Conservation (phyloP, 2,113 vertebrate species). For the Phainopepla nitens region DNA sequence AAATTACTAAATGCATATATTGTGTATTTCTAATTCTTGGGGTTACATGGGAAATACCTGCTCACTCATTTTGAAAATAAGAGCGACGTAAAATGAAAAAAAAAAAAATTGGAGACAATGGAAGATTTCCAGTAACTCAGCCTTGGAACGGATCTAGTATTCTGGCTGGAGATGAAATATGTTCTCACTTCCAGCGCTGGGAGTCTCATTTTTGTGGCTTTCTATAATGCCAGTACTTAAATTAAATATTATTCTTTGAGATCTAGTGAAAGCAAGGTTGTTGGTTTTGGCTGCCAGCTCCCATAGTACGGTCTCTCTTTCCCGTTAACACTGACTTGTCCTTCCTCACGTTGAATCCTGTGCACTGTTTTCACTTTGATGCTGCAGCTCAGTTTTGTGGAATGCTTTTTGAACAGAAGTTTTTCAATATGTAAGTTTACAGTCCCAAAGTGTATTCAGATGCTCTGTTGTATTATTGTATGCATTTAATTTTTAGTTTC, state of each 20-base stretch:
- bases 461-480: background rate
- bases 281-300: slow-evolving; percentile 13
- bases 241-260: slow-evolving; percentile 31
- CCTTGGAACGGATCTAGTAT: background rate
- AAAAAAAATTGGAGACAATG: background rate
- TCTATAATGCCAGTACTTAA: background rate
- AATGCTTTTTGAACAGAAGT: background rate
- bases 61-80: background rate
- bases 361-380: background rate
- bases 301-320: background rate
- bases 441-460: background rate
- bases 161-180: slow-evolving; percentile 9
- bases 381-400: background rate
- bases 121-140: background rate
- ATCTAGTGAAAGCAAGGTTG: slow-evolving; percentile 23
- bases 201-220: background rate
- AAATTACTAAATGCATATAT: background rate
- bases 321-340: background rate
- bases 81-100: background rate
- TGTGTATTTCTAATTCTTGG: background rate
- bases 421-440: background rate
- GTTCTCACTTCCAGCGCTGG: background rate
- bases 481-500: background rate
- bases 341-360: background rate
- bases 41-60: background rate